Evolutionary conservation across 1,140 invertebrate species (phyloP), one percentile per base, ranked within the genome.

Genomic region (Charaxes varanes): DNA sequence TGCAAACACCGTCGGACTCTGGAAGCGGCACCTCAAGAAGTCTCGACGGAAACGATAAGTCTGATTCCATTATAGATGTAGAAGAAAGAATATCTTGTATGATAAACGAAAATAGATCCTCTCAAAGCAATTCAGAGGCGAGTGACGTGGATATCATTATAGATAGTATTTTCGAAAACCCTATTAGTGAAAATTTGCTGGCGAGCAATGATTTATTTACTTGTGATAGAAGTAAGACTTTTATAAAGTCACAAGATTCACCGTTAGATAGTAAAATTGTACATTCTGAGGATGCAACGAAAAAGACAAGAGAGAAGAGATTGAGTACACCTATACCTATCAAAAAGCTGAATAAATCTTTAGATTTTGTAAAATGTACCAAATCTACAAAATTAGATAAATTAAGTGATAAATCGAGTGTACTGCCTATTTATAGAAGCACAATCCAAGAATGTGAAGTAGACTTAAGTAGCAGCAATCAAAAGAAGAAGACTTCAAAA

Each of bases 51-150:
- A 66, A 44, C 14, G 72, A 79, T 37, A 69, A 61, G 50, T 71
- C 72, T 41, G 74, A 80, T 50, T 65, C 62, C 11, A 62, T 81
- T 10, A 56, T 70, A 47, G 72, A 83, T 36, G 56, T 83, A 21
- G 79, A 83, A 66, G 58, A 83, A 67, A 76, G 79, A 61, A 83
- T 83, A 62, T 78, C 74, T 14, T 71, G 61, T 45, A 79, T 83
- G 21, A 76, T 83, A 34, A 80, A 83, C 41, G 73, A 79, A 58
- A 81, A 69, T 23, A 63, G 79, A 59, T 81, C 74, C 6, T 80
- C 79, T 23, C 54, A 74, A 49, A 82, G 74, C 40, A 81, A 71
- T 35, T 83, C 79, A 2, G 79, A 81, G 38, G 70, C 72, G 5
- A 79, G 76, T 48, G 79, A 83, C 35, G 56, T 76, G 37, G 79